Evolutionary conservation across 2,113 vertebrate genomes (phyloP).

Genomic region (Actinemys pallida): DNA sequence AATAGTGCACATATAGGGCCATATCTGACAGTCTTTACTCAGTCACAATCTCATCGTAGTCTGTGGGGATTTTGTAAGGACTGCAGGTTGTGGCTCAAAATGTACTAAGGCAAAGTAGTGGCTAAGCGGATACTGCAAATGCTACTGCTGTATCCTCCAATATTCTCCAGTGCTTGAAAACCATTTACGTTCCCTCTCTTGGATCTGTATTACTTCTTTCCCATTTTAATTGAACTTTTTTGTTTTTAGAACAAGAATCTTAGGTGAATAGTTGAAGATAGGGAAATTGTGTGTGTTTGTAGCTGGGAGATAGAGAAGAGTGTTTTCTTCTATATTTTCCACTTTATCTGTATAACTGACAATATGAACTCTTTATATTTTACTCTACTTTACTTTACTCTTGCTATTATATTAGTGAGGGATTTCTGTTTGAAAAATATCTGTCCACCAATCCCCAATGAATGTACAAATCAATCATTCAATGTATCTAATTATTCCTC

Average conservation of each 20-base stretch:
- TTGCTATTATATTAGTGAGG: neutral
- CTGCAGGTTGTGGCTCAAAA: constrained; percentile 4
- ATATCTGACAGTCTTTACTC: neutral
- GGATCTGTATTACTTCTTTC: neutral
- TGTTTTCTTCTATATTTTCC: neutral
- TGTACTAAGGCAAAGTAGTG: neutral
- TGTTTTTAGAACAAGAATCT: neutral
- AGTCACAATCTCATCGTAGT: neutral
- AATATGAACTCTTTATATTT: neutral
- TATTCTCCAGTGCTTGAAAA: neutral
- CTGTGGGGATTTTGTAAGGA: neutral
- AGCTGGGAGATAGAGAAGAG: neutral
- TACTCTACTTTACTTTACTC: neutral
- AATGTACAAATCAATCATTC: neutral
- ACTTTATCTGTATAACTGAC: neutral
- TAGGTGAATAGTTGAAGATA: neutral
- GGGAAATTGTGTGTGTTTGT: neutral
- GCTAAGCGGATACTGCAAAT: neutral
- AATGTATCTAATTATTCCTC: constrained; percentile 37
- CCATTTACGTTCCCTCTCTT: neutral
- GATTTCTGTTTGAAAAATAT: neutral
- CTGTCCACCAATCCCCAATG: constrained; percentile 2
- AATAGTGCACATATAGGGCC: neutral
- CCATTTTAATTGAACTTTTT: neutral
- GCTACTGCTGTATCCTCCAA: neutral